Percentiles rank a stretch among this genome's conserved stretches.
phyloP scores from a whole-genome alignment of 2,888 invertebrate species.

The Caenorhabditis sp. region DNA sequence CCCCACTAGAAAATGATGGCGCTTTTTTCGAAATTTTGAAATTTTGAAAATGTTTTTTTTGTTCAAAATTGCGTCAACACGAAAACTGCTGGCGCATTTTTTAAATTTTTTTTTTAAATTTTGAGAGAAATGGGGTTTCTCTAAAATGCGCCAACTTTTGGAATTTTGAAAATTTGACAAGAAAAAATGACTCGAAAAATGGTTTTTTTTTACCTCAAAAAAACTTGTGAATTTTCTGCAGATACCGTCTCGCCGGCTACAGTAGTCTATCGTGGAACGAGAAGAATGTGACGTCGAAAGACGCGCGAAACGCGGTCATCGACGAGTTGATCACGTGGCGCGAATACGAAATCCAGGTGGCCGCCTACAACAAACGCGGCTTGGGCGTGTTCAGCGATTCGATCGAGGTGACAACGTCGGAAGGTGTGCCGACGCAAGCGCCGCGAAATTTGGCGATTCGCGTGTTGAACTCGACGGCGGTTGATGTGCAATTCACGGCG shows the following conservation, averaged over 20 bases:
- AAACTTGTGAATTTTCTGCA: no score
- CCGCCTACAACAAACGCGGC: constrained; percentile 95
- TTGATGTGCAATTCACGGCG: constrained; percentile 88
- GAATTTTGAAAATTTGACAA: no score
- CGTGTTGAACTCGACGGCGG: constrained; percentile 85
- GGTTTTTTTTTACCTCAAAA: no score
- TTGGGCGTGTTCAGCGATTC: constrained; percentile 90
- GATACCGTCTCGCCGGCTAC: constrained; percentile 83
- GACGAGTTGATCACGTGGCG: constrained; percentile 95
- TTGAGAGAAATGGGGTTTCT: no score
- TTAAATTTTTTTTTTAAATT: no score
- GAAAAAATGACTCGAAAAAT: no score
- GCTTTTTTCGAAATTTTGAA: no score
- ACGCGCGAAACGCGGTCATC: constrained; percentile 79
- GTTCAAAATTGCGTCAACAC: no score
- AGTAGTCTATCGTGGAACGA: constrained; percentile 88
- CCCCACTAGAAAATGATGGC: no score
- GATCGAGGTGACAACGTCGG: constrained; percentile 90
- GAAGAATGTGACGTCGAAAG: constrained; percentile 81
- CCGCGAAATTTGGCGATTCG: constrained; percentile 83
- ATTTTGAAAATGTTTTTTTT: no score
- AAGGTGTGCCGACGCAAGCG: constrained; percentile 91
- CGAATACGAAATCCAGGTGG: constrained; percentile 90
- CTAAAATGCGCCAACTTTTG: no score
- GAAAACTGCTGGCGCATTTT: no score